These are phyloP conservation scores for Arbacia lixula DNA, from an alignment of 53 echinoderm and acorn worm genomes.

Conservation along the genomic window DNA sequence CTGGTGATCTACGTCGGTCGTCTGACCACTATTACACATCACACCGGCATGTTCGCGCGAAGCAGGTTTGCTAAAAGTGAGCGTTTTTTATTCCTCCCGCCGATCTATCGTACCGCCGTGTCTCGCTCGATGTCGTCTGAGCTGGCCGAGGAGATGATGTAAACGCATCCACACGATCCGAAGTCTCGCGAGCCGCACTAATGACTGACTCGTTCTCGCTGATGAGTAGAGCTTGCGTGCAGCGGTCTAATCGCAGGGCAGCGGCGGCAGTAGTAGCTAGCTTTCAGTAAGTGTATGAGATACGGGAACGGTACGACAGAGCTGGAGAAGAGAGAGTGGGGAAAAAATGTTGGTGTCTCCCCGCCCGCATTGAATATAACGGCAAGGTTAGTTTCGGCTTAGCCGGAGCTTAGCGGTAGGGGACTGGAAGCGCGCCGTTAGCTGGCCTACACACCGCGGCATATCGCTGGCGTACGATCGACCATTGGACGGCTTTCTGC, in stretches of 20 bases:
- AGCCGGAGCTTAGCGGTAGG: constrained; percentile 57
- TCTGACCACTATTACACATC: constrained; percentile 48
- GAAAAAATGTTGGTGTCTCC: constrained; percentile 36
- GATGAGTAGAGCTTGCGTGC: not conserved
- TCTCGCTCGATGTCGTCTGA: not conserved
- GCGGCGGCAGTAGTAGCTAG: no score
- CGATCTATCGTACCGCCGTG: not conserved
- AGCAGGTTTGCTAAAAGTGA: not conserved
- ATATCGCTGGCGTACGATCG: constrained; percentile 20
- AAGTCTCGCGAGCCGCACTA: constrained; percentile 28
- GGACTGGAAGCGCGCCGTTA: constrained; percentile 36
- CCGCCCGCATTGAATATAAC: constrained; percentile 49
- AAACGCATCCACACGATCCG: constrained; percentile 35
- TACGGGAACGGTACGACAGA: constrained; percentile 6
- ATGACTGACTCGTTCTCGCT: constrained; percentile 27
- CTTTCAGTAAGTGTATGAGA: no score
- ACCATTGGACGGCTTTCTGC: constrained; percentile 38
- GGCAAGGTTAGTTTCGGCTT: constrained; percentile 58
- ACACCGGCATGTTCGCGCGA: constrained; percentile 13
- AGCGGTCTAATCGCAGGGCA: constrained; percentile 21
- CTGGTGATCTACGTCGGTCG: constrained; percentile 8
- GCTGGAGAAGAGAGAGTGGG: not conserved
- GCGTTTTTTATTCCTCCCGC: constrained; percentile 3
- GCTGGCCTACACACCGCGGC: constrained; percentile 20
- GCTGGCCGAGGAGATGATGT: not conserved